Evolutionary conservation across 2,888 invertebrate species (phyloP), one percentile per base, ranked within the genome.

Genomic region (Panopea generosa): DNA sequence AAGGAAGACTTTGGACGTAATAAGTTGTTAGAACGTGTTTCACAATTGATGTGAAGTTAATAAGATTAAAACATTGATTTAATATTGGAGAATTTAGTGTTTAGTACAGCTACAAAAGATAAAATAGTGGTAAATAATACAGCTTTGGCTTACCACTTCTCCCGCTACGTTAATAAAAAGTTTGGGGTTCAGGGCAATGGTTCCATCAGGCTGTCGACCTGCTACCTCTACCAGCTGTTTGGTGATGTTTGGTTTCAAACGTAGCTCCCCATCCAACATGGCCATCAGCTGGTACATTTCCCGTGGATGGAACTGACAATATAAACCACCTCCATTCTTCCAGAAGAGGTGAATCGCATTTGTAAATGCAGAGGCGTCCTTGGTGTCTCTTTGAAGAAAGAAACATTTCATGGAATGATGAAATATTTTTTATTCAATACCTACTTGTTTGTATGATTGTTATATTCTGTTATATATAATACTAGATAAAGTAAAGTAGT

Each of bases 91-190:
- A n/a, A n/a, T n/a, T n/a, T n/a, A n/a, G n/a, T n/a, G n/a, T n/a
- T n/a, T n/a, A n/a, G n/a, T n/a, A n/a, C n/a, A n/a, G n/a, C n/a
- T n/a, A n/a, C n/a, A n/a, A n/a, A n/a, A n/a, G n/a, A n/a, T n/a
- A n/a, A n/a, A n/a, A n/a, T n/a, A n/a, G n/a, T n/a, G n/a, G n/a
- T n/a, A n/a, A n/a, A n/a, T n/a, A n/a, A n/a, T n/a, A n/a, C n/a
- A n/a, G n/a, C n/a, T n/a, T n/a, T n/a, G n/a, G n/a, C 57, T 57
- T 33, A 57, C 57, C 40, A 57, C 57, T 57, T 40, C n/a, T 40
- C 57, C 57, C 9, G 18, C n/a, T 18, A 14, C 22, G 57, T 40
- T 59, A 20, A 59, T 45, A 18, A 59, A 59, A 2, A 59, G 47
- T 4, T 45, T 14, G 2, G 59, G 59, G 18, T 59, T 59, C 1